phyloP scores from a whole-genome alignment of 2,797 vertebrate genomes.

The Helicolenus hilgendorfi region DNA sequence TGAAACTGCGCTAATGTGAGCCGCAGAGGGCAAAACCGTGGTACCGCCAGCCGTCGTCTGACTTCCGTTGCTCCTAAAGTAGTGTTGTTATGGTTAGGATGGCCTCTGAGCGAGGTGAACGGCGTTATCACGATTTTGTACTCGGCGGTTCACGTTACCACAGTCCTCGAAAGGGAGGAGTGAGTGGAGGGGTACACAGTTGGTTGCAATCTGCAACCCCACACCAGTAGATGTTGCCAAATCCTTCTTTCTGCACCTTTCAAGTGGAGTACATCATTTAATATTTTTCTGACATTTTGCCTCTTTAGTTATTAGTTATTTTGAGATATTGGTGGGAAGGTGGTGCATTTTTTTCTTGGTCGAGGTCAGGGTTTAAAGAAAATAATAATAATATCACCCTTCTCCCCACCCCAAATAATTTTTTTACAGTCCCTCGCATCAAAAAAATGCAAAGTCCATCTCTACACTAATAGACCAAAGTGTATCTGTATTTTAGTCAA shows the following conservation, averaged over 20 bases:
- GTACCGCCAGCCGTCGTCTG: too few species aligned
- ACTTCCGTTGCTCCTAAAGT: too few species aligned
- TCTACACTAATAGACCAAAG: neutral
- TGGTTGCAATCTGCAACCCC: too few species aligned
- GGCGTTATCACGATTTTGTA: too few species aligned
- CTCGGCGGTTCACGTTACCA: too few species aligned
- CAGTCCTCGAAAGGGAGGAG: too few species aligned
- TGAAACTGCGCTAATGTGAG: too few species aligned
- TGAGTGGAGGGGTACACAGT: too few species aligned
- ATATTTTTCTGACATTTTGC: neutral
- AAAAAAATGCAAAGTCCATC: neutral
- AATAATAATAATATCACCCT: neutral
- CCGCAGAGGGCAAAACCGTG: too few species aligned
- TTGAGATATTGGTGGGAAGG: neutral
- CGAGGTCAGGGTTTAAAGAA: neutral
- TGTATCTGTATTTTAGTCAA: slow-evolving; percentile 74
- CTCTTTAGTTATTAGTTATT: neutral
- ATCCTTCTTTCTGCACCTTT: too few species aligned
- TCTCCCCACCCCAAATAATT: neutral
- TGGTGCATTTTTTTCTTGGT: neutral
- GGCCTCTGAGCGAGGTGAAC: too few species aligned
- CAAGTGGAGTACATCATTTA: neutral
- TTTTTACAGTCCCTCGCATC: neutral
- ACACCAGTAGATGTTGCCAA: neutral
- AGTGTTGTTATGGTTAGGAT: too few species aligned